Conservation (phyloP, 2,797 vertebrate genomes). For the Enteromius viviparus region DNA sequence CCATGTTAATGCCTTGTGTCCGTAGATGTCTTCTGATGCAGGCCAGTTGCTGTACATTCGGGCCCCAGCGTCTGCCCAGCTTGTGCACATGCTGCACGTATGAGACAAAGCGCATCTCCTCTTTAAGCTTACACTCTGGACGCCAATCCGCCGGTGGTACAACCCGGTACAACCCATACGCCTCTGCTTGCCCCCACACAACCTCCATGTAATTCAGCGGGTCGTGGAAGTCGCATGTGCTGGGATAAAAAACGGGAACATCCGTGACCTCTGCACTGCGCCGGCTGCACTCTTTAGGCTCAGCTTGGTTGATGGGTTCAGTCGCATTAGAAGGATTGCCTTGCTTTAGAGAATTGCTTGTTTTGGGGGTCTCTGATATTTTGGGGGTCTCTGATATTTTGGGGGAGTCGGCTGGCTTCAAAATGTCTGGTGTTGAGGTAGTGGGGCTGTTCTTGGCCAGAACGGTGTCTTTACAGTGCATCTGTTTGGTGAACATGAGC, state of each 20-base stretch:
- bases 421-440: slow-evolving; percentile 81
- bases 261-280: slow-evolving; percentile 83
- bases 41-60: slow-evolving; percentile 96
- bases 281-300: slow-evolving; percentile 75
- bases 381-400: slow-evolving; percentile 85
- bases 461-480: slow-evolving; percentile 88
- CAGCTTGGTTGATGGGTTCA: slow-evolving; percentile 73
- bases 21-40: slow-evolving; percentile 99
- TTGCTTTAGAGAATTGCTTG: slow-evolving; percentile 81
- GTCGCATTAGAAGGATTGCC: slow-evolving; percentile 65
- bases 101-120: slow-evolving; percentile 99
- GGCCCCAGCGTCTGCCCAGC: slow-evolving; percentile 97
- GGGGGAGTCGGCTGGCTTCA: slow-evolving; percentile 76
- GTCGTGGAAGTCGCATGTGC: slow-evolving; percentile 93
- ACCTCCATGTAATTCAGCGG: slow-evolving; percentile 93
- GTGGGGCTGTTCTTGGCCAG: slow-evolving; percentile 87
- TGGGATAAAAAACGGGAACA: slow-evolving; percentile 88
- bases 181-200: slow-evolving; percentile 89
- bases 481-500: slow-evolving; percentile 92
- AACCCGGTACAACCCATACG: slow-evolving; percentile 92
- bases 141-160: slow-evolving; percentile 94
- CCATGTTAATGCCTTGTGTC: slow-evolving; percentile 99
- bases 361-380: slow-evolving; percentile 74
- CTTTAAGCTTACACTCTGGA: slow-evolving; percentile 98
- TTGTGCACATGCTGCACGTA: slow-evolving; percentile 99